phyloP scores from a whole-genome alignment of 2,797 vertebrate species.

The Gallirallus australis region DNA sequence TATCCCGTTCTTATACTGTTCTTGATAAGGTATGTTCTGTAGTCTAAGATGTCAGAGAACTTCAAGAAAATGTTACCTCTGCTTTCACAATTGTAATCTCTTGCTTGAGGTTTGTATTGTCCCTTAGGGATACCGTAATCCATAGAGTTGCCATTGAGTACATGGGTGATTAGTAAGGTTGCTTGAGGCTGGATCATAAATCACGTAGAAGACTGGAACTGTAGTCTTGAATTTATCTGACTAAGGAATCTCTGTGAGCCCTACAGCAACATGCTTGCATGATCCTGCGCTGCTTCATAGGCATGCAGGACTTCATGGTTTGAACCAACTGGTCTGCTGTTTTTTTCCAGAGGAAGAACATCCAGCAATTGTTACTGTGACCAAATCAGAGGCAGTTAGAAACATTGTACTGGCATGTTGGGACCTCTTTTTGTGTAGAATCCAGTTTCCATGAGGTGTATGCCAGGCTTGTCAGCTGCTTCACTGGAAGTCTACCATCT shows the following conservation, averaged over 20 bases:
- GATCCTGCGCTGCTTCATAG: background rate
- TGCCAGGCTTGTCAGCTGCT: slow-evolving; percentile 2
- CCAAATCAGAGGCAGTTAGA: background rate
- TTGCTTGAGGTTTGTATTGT: background rate
- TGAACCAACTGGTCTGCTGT: background rate
- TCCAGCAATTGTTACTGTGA: background rate
- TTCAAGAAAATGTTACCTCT: slow-evolving; percentile 6
- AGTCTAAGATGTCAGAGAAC: background rate
- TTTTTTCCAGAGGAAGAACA: background rate
- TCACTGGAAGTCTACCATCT: background rate
- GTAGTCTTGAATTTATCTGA: background rate
- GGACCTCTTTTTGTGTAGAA: background rate
- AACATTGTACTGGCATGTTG: background rate
- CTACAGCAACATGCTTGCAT: slow-evolving; percentile 29
- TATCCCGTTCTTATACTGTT: background rate
- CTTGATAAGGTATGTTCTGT: background rate
- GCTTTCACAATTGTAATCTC: background rate
- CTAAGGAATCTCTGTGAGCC: slow-evolving; percentile 12
- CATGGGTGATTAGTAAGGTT: background rate
- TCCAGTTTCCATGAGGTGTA: background rate
- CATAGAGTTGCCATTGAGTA: background rate
- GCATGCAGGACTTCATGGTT: background rate
- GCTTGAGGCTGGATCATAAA: slow-evolving; percentile 41
- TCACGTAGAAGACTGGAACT: background rate
- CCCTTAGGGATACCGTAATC: background rate